A percentile compares a stretch with the other conserved stretches of the same genome.
Conservation (phyloP, 2,888 invertebrate species). For the Drosophila hawaiiensis region DNA sequence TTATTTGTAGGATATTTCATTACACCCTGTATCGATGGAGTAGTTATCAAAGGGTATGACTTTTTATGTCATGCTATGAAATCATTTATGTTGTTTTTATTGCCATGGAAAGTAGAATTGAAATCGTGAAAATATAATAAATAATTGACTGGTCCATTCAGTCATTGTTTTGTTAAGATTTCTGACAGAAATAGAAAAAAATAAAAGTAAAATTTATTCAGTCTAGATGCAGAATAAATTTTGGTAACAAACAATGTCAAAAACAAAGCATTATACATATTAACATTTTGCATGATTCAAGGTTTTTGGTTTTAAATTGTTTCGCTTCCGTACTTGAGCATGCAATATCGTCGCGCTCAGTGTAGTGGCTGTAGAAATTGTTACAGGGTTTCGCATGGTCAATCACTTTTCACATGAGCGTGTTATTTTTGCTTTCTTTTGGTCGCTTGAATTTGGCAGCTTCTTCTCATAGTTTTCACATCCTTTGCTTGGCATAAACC, state of each 20-base stretch:
- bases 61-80: background rate
- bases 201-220: background rate
- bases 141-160: background rate
- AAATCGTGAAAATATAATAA: background rate
- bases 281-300: background rate
- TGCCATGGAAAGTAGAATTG: background rate
- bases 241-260: background rate
- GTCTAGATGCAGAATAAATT: no score
- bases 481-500: constrained; percentile 1
- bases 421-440: background rate
- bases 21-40: background rate
- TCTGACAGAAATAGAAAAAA: no score
- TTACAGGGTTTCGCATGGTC: background rate
- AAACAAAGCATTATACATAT: background rate
- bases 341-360: background rate
- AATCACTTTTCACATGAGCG: background rate
- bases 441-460: constrained; percentile 7
- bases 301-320: background rate
- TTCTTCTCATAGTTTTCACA: constrained; percentile 4
- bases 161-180: background rate
- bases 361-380: background rate
- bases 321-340: background rate
- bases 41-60: background rate
- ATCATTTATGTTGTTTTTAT: background rate
- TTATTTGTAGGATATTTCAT: background rate